A percentile compares a stretch with the other conserved stretches of the same genome.
Evolutionary conservation across 2,113 vertebrate species (phyloP).

Genomic region (Orientallactaga bullata): DNA sequence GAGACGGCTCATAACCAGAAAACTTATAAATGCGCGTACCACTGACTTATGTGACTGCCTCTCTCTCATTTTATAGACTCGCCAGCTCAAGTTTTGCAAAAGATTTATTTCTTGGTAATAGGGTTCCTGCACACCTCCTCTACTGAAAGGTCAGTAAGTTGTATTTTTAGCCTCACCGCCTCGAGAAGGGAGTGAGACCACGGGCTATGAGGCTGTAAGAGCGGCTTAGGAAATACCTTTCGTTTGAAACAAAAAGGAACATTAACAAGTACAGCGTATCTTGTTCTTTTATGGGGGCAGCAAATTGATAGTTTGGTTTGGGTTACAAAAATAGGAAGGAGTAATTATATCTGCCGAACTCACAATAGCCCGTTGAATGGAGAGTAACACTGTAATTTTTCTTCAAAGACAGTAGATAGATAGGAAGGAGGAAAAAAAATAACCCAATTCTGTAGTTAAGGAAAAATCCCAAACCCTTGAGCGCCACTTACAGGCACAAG

Average conservation of each 20-base stretch:
- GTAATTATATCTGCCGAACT: constrained; percentile 79
- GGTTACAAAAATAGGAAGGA: constrained; percentile 78
- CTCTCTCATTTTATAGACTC: neutral
- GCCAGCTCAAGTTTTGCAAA: neutral
- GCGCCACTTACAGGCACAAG: constrained; percentile 69
- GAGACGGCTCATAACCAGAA: constrained; percentile 29
- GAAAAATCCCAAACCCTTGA: constrained; percentile 65
- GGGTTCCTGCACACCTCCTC: neutral
- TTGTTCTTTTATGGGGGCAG: constrained; percentile 67
- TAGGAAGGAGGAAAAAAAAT: constrained; percentile 45
- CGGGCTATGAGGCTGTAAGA: constrained; percentile 40
- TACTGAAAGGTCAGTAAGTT: constrained; percentile 37
- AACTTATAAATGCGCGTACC: neutral
- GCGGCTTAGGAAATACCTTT: constrained; percentile 40
- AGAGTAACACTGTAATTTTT: constrained; percentile 78
- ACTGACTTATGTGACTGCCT: constrained; percentile 13
- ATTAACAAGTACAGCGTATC: constrained; percentile 65
- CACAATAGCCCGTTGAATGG: constrained; percentile 72
- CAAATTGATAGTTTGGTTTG: constrained; percentile 77
- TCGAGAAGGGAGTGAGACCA: constrained; percentile 72
- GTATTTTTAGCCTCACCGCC: constrained; percentile 58
- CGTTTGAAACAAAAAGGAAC: constrained; percentile 70
- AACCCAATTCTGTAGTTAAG: constrained; percentile 61
- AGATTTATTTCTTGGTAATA: constrained; percentile 43
- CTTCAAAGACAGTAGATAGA: constrained; percentile 72